Base-by-base conservation (phyloP, 2,888 invertebrate species). In the Plagodis pulveraria region DNA sequence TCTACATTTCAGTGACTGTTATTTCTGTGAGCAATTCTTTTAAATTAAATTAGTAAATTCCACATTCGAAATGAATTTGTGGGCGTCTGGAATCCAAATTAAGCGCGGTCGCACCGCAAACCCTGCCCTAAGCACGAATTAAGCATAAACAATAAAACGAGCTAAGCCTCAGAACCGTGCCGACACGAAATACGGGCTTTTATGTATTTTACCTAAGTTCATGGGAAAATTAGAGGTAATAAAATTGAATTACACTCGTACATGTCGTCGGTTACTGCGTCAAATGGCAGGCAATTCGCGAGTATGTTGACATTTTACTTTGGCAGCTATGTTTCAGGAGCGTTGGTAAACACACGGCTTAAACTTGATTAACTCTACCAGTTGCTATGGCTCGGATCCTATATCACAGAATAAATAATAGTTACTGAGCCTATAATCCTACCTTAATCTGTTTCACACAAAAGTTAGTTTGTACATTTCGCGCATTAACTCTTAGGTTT, bases 61-160 rank as follows among this genome's bases (percentile, higher is more conserved):
- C 70, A 63, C 46, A 71, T 66, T 67, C 67, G 62, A 66, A 69
- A 71, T 74, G 72, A 75, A 77, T 78, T 77, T 66, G 63, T 66
- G 66, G 69, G 70, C 63, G 63, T 66, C 70, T 74, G 67, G 70
- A 75, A 76, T 73, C 69, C 57, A 72, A 79, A 81, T 80, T 74
- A 78, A 79, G 69, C 71, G 66, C 66, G 74, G 71, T 70, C 68
- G 68, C 62, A 55, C 62, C 69, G 48, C 70, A 67, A 67, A 68
- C 73, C 69, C 71, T 56, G 70, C 63, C 73, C 74, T 77, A 74
- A 75, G 70, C 71, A 67, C 70, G 69, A 77, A 77, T 80, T 79
- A 78, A 78, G 73, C 71, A 71, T 74, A 72, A 78, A 78, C 77
- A 80, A 78, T 81, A 76, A 79, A 81, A 78, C 68, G 70, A 73